Evolutionary conservation across 2,113 vertebrate species (phyloP), one percentile per base, ranked within the genome.

Genomic region (Rhineura floridana): DNA sequence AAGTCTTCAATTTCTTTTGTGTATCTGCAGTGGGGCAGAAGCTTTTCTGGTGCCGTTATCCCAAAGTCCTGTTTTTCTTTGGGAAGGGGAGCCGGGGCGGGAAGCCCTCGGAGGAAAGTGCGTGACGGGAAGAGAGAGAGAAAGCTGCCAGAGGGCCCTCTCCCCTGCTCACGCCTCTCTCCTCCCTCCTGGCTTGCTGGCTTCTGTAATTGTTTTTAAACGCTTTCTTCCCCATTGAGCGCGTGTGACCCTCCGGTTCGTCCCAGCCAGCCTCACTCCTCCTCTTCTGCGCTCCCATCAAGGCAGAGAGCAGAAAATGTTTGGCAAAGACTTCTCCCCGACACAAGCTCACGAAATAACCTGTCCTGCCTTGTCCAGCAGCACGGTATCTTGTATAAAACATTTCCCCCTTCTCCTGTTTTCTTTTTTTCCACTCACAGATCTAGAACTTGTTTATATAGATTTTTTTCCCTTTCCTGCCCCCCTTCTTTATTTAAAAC

Each of bases 1-100:
- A 99, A 99, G 98, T 99, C 98, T 98, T 99, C 97, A 97, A 97
- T 98, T 98, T 98, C 98, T 98, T 99, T 99, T 99, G 98, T 99
- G 97, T 97, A 98, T 98, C 98, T 97, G 98, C 98, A 98, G 90
- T 92, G 97, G 98, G 98, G 98, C 98, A 98, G 98, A 99, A 98
- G 98, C 98, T 97, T 96, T 98, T 95, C 94, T 76, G 81, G 96
- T 96, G 96, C 96, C 96, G 55, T 97, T 97, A 95, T 96, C 96
- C 96, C 96, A 96, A 96, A 98, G 97, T 98, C 97, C 96, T 95
- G 95, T 96, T 98, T 96, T 59, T 97, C 97, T 96, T 93, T 96
- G 93, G 95, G 95, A 95, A 91, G 75, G 59, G 87, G 96, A 92
- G 92, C 92, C 85, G 94, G 93, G 92, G 93, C 91, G 70, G 94